These are phyloP conservation scores for Arenaria interpres DNA, from an alignment of 2,113 vertebrate species.

Conservation along the genomic window DNA sequence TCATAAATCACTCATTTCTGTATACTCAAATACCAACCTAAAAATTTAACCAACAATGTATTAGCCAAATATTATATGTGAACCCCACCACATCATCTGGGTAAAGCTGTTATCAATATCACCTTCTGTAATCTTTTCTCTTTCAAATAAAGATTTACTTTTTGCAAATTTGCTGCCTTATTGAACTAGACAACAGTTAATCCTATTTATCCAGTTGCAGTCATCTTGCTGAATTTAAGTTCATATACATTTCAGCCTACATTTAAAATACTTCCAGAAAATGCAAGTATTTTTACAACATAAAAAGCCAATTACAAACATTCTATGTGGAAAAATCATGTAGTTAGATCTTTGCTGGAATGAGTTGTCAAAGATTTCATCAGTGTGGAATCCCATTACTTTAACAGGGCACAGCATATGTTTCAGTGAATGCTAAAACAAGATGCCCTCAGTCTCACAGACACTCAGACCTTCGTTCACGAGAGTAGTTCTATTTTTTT, in stretches of 20 bases:
- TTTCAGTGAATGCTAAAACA: not conserved
- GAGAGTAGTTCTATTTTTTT: not conserved
- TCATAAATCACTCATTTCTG: not conserved
- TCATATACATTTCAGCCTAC: not conserved
- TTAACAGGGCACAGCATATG: not conserved
- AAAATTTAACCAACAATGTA: not conserved
- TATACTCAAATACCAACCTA: not conserved
- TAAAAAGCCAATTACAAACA: not conserved
- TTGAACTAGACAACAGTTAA: not conserved
- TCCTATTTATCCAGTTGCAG: not conserved
- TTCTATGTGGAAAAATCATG: not conserved
- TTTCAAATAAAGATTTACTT: not conserved
- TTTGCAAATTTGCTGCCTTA: fast-evolving
- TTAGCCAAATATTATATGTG: not conserved
- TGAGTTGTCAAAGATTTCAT: not conserved
- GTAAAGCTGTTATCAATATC: not conserved
- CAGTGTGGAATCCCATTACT: not conserved
- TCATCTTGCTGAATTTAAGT: not conserved
- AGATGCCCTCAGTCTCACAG: not conserved
- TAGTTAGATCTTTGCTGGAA: not conserved
- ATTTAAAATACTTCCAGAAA: not conserved
- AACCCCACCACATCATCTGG: not conserved
- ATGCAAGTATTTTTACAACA: not conserved
- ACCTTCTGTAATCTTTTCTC: not conserved
- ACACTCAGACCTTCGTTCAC: not conserved